A percentile compares a stretch with the other conserved stretches of the same genome.
Evolutionary conservation across 2,113 vertebrate species (phyloP).

Genomic region (Microtus ochrogaster): DNA sequence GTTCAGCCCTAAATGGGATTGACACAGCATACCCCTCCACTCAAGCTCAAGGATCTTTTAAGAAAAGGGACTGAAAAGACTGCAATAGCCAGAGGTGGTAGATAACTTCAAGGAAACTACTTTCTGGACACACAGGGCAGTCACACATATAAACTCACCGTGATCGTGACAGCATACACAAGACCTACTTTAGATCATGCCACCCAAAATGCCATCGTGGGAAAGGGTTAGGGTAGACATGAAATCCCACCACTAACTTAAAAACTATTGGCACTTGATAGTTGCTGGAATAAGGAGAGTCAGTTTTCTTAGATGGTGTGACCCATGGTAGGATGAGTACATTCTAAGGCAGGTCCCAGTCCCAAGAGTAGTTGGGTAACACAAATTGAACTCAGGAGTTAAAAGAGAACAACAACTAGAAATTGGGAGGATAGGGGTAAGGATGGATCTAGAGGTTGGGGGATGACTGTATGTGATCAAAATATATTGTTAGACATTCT

Average conservation of each 20-base stretch:
- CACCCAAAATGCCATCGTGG: background rate
- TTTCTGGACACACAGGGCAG: background rate
- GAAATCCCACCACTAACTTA: background rate
- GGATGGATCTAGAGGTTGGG: background rate
- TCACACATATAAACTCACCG: background rate
- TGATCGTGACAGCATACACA: background rate
- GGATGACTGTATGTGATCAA: background rate
- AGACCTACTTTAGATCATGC: background rate
- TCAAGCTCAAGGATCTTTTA: background rate
- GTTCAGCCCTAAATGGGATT: background rate
- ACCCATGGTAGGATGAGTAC: background rate
- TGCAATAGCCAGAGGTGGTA: background rate
- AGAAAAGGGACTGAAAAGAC: background rate
- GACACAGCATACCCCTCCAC: background rate
- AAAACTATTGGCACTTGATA: background rate
- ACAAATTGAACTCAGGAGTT: background rate
- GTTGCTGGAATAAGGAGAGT: background rate
- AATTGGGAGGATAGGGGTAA: background rate
- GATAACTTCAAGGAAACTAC: background rate
- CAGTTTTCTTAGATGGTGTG: background rate
- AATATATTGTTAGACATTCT: background rate
- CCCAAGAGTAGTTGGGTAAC: background rate
- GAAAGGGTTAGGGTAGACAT: background rate
- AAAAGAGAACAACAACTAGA: background rate
- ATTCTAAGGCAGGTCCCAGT: background rate